phyloP scores from a whole-genome alignment of 2,797 vertebrate genomes.

The Eulemur mongoz region DNA sequence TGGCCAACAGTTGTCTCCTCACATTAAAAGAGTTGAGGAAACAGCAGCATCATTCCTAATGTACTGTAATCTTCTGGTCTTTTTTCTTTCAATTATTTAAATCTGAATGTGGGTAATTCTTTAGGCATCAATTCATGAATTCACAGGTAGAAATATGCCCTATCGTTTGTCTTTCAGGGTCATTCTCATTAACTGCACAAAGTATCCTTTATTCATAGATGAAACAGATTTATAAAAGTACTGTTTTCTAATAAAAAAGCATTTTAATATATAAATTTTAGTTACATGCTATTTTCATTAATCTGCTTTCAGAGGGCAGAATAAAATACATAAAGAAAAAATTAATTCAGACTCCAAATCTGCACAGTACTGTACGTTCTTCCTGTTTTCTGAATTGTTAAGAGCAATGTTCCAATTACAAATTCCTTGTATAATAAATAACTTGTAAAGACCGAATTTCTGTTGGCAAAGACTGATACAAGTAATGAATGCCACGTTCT shows the following conservation, averaged over 20 bases:
- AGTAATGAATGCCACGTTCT: constrained; percentile 37
- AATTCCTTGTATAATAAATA: constrained; percentile 61
- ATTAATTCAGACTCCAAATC: constrained; percentile 38
- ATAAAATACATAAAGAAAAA: constrained; percentile 51
- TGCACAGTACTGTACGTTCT: constrained; percentile 6
- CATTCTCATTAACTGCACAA: constrained; percentile 13
- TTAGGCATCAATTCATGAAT: background rate
- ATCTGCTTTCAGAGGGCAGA: constrained; percentile 9
- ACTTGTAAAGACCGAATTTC: constrained; percentile 45
- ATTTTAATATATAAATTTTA: constrained; percentile 54
- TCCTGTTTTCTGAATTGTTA: constrained; percentile 57
- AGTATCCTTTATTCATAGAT: constrained; percentile 28
- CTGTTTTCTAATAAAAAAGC: constrained; percentile 40
- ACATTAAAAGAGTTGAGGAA: constrained; percentile 44
- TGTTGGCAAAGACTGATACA: constrained; percentile 39
- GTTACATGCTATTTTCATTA: constrained; percentile 47
- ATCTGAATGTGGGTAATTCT: constrained; percentile 47
- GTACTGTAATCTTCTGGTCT: background rate
- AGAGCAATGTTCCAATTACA: constrained; percentile 51
- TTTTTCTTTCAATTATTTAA: constrained; percentile 54
- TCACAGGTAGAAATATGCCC: constrained; percentile 7
- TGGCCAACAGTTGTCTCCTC: constrained; percentile 32
- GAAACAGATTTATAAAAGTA: constrained; percentile 23
- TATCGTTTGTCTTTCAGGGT: constrained; percentile 24
- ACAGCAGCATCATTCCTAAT: constrained; percentile 38